phyloP scores from a whole-genome alignment of 2,888 invertebrate species.

The Meiosimyza platycephala region DNA sequence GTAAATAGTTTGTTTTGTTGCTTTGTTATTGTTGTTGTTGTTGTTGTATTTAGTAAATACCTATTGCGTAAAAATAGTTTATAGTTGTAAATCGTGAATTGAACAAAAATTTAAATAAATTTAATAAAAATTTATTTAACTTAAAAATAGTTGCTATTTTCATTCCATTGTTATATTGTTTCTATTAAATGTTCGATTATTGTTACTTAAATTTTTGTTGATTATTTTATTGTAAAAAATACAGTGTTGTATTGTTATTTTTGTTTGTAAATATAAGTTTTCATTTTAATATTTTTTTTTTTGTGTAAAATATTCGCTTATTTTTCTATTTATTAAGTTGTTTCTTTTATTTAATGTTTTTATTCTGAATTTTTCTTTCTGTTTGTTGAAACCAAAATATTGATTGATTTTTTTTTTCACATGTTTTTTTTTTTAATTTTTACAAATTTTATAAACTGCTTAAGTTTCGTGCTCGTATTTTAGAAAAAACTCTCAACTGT shows the following conservation, averaged over 20 bases:
- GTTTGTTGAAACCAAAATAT: slow-evolving; percentile 36
- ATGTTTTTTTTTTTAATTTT: slow-evolving; percentile 11
- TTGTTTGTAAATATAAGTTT: slow-evolving; percentile 28
- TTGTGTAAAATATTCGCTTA: slow-evolving; percentile 27
- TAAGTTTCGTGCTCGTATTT: slow-evolving; percentile 2
- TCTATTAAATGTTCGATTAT: slow-evolving; percentile 30
- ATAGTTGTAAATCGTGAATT: too few species aligned
- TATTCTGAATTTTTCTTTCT: slow-evolving; percentile 8
- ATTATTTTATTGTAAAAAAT: slow-evolving; percentile 37
- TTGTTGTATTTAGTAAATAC: slow-evolving; percentile 27
- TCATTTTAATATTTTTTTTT: slow-evolving; percentile 15
- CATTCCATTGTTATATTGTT: slow-evolving; percentile 29
- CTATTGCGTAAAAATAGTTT: too few species aligned
- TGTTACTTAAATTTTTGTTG: slow-evolving; percentile 26
- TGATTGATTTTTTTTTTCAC: slow-evolving; percentile 31
- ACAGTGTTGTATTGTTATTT: slow-evolving; percentile 36
- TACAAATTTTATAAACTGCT: not conserved
- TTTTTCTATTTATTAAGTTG: slow-evolving; percentile 21
- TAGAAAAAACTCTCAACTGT: slow-evolving; percentile 48
- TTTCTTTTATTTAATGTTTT: slow-evolving; percentile 23
- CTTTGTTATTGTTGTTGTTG: slow-evolving; percentile 24
- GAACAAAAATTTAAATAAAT: too few species aligned
- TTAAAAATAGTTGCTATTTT: slow-evolving; percentile 37
- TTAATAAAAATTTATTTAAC: slow-evolving; percentile 3
- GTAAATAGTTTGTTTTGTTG: slow-evolving; percentile 44